Conservation (phyloP, 2,888 invertebrate species). For the Agrochola macilenta region DNA sequence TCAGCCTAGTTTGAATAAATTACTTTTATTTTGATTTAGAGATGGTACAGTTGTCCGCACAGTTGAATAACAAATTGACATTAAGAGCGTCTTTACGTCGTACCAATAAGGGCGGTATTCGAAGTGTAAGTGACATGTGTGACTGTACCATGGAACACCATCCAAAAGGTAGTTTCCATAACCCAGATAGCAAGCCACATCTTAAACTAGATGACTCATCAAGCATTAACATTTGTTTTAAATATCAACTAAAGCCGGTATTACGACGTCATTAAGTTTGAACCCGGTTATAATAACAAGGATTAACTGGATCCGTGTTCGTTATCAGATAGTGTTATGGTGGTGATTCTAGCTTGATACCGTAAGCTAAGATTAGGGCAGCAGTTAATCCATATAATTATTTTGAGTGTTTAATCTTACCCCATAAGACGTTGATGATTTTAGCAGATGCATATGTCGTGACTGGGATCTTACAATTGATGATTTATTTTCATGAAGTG, state of each 20-base stretch:
- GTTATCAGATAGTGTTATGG: slow-evolving; percentile 51
- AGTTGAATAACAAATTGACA: not conserved
- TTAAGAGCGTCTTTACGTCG: not conserved
- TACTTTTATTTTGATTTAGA: too few species aligned
- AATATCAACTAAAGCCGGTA: slow-evolving; percentile 50
- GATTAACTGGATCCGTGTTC: slow-evolving; percentile 48
- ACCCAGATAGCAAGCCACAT: slow-evolving; percentile 3
- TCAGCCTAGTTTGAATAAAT: too few species aligned
- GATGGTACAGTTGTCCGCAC: not conserved
- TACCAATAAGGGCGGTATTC: not conserved
- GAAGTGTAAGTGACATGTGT: not conserved
- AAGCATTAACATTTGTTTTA: slow-evolving; percentile 49
- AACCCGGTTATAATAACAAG: slow-evolving; percentile 37
- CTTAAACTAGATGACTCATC: slow-evolving; percentile 14
- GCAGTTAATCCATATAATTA: not conserved
- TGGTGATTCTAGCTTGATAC: slow-evolving; percentile 32
- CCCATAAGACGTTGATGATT: not conserved
- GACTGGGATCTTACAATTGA: too few species aligned
- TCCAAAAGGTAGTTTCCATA: not conserved
- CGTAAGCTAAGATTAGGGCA: slow-evolving; percentile 44
- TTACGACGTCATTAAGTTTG: slow-evolving; percentile 40
- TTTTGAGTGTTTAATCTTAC: not conserved
- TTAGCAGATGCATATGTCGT: too few species aligned
- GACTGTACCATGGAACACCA: not conserved
- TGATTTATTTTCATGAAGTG: too few species aligned